Percentiles rank a stretch among this genome's conserved stretches.
phyloP scores from a whole-genome alignment of 23 tunicate genomes.

The Ascidia mentula region DNA sequence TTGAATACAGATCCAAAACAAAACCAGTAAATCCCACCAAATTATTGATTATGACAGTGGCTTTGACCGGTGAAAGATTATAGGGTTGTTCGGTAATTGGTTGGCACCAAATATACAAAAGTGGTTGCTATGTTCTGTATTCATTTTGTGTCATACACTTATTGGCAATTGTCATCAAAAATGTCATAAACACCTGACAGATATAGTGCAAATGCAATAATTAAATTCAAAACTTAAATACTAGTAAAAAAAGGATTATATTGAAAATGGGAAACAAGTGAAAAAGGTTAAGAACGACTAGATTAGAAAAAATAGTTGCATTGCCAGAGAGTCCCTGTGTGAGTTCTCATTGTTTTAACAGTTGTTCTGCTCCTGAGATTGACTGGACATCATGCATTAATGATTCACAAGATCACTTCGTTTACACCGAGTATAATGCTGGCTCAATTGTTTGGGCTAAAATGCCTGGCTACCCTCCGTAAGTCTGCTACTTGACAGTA shows the following conservation, averaged over 20 bases:
- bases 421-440: constrained; percentile 67
- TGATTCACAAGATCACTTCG: constrained; percentile 44
- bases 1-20: constrained; percentile 51
- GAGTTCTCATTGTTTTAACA: neutral
- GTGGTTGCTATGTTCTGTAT: too few relatives aligned
- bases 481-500: neutral
- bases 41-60: too few relatives aligned
- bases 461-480: constrained; percentile 92
- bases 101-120: too few relatives aligned
- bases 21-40: constrained; percentile 26
- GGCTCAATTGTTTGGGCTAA: constrained; percentile 96
- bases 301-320: neutral
- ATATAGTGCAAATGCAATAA: too few relatives aligned
- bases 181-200: too few relatives aligned
- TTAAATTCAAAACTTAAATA: too few relatives aligned
- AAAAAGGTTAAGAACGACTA: neutral
- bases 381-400: constrained; percentile 52
- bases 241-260: too few relatives aligned
- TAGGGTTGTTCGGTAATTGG: too few relatives aligned
- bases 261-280: too few relatives aligned
- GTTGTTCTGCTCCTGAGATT: constrained; percentile 70
- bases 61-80: too few relatives aligned
- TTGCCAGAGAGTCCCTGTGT: neutral
- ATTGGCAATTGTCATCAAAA: too few relatives aligned
- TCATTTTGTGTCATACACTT: too few relatives aligned